Percentiles rank a stretch among this genome's conserved stretches.
These are phyloP conservation scores for Zenarchopterus dispar DNA, from an alignment of 2,797 vertebrate genomes.

Conservation along the genomic window DNA sequence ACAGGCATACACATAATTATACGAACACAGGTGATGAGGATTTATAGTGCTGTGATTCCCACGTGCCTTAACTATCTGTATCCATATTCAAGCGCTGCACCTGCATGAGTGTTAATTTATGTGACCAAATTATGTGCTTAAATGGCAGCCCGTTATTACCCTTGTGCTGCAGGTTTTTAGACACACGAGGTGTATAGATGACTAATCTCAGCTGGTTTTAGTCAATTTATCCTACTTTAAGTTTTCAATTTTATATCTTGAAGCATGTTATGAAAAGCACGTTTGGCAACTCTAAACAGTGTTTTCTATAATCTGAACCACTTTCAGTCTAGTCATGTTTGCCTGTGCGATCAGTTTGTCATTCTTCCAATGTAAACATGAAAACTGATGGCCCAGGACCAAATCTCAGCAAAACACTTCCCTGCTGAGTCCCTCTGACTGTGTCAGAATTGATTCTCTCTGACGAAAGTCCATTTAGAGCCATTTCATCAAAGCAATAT, in stretches of 20 bases:
- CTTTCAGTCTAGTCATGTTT: constrained; percentile 37
- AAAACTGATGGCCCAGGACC: constrained; percentile 62
- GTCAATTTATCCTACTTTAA: neutral
- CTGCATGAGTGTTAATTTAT: constrained; percentile 17
- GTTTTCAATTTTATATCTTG: neutral
- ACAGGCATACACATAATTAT: constrained; percentile 23
- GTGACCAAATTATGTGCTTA: constrained; percentile 23
- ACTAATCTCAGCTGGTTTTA: neutral
- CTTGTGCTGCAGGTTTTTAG: neutral
- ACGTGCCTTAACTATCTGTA: constrained; percentile 16
- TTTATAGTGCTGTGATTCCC: constrained; percentile 24
- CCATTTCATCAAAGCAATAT: constrained; percentile 59
- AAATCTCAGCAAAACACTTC: constrained; percentile 49
- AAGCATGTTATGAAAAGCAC: constrained; percentile 3
- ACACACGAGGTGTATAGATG: neutral
- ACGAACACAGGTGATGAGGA: constrained; percentile 35
- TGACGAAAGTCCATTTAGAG: constrained; percentile 56
- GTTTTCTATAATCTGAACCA: constrained; percentile 21
- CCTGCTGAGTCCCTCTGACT: constrained; percentile 48
- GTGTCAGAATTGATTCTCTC: constrained; percentile 62
- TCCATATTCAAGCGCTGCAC: neutral
- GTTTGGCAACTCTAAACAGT: constrained; percentile 2
- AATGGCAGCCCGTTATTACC: neutral
- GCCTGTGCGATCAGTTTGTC: constrained; percentile 55
- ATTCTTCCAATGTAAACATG: constrained; percentile 55